Evolutionary conservation across 2,888 invertebrate species (phyloP).

Genomic region (Caprella mutica): DNA sequence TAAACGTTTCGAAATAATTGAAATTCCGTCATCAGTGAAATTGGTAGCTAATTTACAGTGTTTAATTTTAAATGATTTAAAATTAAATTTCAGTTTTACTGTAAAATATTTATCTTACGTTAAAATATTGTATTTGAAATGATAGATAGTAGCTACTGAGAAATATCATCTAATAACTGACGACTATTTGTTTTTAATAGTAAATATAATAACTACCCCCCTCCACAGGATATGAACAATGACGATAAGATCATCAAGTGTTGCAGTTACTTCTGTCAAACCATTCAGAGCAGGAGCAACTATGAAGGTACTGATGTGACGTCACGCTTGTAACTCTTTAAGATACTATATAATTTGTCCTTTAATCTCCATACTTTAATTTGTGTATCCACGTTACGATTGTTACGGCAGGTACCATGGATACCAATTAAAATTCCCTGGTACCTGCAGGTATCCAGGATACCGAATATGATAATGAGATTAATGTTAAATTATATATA

Average conservation of each 20-base stretch:
- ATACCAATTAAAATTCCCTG: neutral
- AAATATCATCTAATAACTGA: neutral
- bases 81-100: neutral
- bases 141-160: neutral
- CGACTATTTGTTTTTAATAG: no score
- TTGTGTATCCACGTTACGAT: neutral
- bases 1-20: no score
- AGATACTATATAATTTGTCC: neutral
- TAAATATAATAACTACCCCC: no score
- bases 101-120: neutral
- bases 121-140: neutral
- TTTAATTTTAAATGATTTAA: neutral
- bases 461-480: no score
- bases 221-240: conserved; percentile 47
- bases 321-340: neutral
- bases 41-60: no score
- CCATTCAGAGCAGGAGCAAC: no score
- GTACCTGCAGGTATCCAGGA: no score
- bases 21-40: no score
- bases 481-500: no score
- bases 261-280: conserved; percentile 35
- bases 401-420: neutral
- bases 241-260: conserved; percentile 67
- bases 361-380: neutral
- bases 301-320: neutral